phyloP scores from a whole-genome alignment of 2,797 vertebrate species.

The Podarcis lilfordi region DNA sequence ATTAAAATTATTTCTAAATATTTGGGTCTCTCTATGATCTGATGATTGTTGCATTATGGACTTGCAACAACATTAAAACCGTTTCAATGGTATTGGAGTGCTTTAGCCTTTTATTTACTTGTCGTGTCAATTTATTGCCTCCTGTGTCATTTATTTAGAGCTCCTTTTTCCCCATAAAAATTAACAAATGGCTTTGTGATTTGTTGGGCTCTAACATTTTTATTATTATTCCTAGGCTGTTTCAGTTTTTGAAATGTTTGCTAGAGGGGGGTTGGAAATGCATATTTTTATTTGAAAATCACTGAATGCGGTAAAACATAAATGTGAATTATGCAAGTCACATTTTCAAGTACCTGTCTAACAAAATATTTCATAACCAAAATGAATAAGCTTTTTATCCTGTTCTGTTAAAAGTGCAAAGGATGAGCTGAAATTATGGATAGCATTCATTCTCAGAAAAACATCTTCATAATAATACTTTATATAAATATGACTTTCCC shows the following conservation, averaged over 20 bases:
- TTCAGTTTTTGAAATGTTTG: constrained; percentile 66
- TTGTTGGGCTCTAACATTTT: constrained; percentile 86
- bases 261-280: constrained; percentile 56
- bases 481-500: constrained; percentile 30
- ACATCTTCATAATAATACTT: not conserved
- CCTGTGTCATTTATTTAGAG: constrained; percentile 99
- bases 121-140: constrained; percentile 99
- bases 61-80: constrained; percentile 99
- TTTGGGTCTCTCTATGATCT: constrained; percentile 89
- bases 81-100: constrained; percentile 99
- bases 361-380: constrained; percentile 36
- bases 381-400: constrained; percentile 9
- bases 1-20: constrained; percentile 84
- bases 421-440: not conserved
- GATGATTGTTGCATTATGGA: constrained; percentile 99
- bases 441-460: constrained; percentile 23
- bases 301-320: constrained; percentile 59
- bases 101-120: constrained; percentile 99
- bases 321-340: constrained; percentile 31
- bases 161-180: constrained; percentile 81
- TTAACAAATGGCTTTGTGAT: constrained; percentile 74
- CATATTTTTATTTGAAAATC: constrained; percentile 64
- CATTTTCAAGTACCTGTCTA: constrained; percentile 55
- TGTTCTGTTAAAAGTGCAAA: constrained; percentile 1
- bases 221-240: constrained; percentile 73